Evolutionary conservation across 2,888 invertebrate genomes (phyloP).

Genomic region (Cephus sareptanus): DNA sequence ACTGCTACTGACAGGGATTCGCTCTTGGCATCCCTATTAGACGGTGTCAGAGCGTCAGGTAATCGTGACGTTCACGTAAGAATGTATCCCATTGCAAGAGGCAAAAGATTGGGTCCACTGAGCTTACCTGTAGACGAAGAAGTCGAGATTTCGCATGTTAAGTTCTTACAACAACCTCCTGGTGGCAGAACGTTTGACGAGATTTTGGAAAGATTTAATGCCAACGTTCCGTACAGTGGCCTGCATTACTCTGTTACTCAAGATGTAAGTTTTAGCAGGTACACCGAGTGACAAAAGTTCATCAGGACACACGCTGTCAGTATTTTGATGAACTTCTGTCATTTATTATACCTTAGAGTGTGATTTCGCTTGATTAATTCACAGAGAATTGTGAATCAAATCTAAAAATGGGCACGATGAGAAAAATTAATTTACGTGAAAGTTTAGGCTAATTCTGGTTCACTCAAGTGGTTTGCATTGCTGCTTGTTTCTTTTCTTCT

Average conservation of each 20-base stretch:
- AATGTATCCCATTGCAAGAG: conserved; percentile 85
- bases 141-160: conserved; percentile 91
- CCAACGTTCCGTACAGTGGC: conserved; percentile 97
- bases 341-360: not conserved
- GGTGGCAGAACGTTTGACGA: conserved; percentile 77
- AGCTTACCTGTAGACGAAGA: conserved; percentile 95
- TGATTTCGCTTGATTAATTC: not conserved
- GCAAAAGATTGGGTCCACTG: conserved; percentile 89
- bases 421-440: not conserved
- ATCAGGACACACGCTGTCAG: not conserved
- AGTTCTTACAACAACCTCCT: conserved; percentile 78
- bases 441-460: conserved; percentile 7
- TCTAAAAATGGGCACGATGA: not conserved
- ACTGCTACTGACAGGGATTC: conserved; percentile 96
- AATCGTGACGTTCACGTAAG: conserved; percentile 96
- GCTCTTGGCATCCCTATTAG: conserved; percentile 91
- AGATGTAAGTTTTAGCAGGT: conserved; percentile 77
- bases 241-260: conserved; percentile 95
- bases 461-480: conserved; percentile 15
- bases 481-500: not conserved
- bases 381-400: not conserved
- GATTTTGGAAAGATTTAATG: conserved; percentile 94
- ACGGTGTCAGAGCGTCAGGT: conserved; percentile 96
- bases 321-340: not conserved
- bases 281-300: not conserved